Evolutionary conservation across 2,113 vertebrate species (phyloP).

Genomic region (Pheucticus melanocephalus): DNA sequence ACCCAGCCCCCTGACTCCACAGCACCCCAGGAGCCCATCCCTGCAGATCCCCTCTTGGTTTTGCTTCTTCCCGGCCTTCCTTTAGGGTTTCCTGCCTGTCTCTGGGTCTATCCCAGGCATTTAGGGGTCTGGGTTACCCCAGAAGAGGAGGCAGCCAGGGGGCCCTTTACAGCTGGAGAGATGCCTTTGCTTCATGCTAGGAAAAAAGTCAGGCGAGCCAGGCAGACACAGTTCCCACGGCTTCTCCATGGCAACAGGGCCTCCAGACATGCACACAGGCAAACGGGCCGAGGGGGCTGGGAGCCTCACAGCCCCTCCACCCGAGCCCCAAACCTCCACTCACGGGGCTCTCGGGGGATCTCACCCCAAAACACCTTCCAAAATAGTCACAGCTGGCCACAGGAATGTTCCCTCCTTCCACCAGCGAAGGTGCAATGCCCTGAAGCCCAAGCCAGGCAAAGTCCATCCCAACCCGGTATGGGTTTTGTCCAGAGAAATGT

Average conservation of each 20-base stretch:
- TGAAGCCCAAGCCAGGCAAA: not conserved
- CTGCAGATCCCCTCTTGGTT: not conserved
- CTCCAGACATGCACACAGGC: not conserved
- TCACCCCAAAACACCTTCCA: not conserved
- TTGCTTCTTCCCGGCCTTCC: not conserved
- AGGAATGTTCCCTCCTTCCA: not conserved
- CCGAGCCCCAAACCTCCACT: not conserved
- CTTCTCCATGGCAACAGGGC: constrained; percentile 68
- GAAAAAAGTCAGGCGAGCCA: not conserved
- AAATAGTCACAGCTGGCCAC: not conserved
- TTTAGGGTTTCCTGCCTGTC: not conserved
- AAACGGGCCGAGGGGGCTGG: not conserved
- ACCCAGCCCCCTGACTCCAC: rapidly evolving
- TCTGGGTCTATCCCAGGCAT: not conserved
- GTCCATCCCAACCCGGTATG: not conserved
- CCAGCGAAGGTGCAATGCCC: not conserved
- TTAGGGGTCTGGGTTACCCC: not conserved
- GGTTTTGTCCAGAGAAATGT: not conserved
- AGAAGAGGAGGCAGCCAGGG: not conserved
- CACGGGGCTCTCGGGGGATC: not conserved
- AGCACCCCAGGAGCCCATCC: not conserved
- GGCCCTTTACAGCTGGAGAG: not conserved
- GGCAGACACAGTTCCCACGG: constrained; percentile 29
- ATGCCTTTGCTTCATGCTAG: not conserved
- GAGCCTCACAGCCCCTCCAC: not conserved